phyloP scores from a whole-genome alignment of 2,888 invertebrate genomes.

The Blastobasis adustella region DNA sequence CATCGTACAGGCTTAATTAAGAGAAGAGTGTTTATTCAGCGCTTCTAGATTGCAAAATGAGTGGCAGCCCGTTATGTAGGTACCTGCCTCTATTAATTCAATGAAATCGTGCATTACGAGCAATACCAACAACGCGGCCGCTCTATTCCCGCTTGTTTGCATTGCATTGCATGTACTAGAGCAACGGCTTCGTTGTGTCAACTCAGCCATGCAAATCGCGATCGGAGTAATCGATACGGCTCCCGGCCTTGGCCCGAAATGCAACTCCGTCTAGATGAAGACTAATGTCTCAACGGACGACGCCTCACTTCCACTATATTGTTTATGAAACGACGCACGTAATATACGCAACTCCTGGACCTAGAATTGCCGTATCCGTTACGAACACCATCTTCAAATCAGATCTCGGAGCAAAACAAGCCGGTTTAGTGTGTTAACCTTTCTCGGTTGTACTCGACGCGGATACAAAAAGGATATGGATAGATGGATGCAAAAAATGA shows the following conservation, averaged over 20 bases:
- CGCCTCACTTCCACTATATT: slow-evolving; percentile 28
- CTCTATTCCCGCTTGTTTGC: slow-evolving; percentile 11
- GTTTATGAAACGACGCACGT: slow-evolving; percentile 39
- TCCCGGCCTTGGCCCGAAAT: slow-evolving; percentile 60
- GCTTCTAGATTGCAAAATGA: too few species aligned
- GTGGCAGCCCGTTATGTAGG: too few species aligned
- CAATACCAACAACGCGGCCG: not conserved
- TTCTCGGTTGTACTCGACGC: too few species aligned
- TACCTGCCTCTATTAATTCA: too few species aligned
- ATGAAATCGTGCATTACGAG: not conserved
- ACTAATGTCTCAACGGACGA: slow-evolving; percentile 42
- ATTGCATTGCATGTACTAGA: slow-evolving; percentile 10
- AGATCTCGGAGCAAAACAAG: too few species aligned
- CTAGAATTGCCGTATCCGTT: slow-evolving; percentile 19
- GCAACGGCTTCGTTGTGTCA: slow-evolving; percentile 14
- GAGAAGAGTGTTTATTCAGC: too few species aligned
- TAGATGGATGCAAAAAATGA: too few species aligned
- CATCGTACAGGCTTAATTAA: too few species aligned
- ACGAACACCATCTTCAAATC: too few species aligned
- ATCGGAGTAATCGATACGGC: slow-evolving; percentile 55
- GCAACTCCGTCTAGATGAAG: slow-evolving; percentile 49
- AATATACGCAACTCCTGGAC: slow-evolving; percentile 18
- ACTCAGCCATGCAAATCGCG: slow-evolving; percentile 44
- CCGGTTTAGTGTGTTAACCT: too few species aligned
- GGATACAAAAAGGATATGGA: too few species aligned